Conservation (phyloP, 1,140 invertebrate genomes). For the Drosophila pectinifera region DNA sequence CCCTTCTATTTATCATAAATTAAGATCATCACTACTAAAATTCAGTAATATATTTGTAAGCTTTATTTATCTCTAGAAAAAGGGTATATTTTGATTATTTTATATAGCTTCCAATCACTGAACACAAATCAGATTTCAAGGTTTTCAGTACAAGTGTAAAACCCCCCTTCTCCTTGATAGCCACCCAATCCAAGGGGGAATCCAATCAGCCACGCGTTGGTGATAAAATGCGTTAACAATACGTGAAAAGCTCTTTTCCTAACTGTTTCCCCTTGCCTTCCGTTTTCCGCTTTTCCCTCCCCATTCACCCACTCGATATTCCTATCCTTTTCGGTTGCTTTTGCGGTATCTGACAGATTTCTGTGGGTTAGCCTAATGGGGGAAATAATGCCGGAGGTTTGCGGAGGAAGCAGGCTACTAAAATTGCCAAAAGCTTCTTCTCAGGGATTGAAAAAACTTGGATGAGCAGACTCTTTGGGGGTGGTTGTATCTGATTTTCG, state of each 20-base stretch:
- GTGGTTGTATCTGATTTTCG: slow-evolving; percentile 12
- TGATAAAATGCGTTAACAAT: slow-evolving; percentile 83
- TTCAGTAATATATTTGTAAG: no score
- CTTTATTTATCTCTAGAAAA: no score
- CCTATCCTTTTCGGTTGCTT: slow-evolving; percentile 42
- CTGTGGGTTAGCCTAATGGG: slow-evolving; percentile 64
- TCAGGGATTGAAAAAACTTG: slow-evolving; percentile 31
- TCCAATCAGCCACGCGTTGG: slow-evolving; percentile 82
- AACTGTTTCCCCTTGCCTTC: slow-evolving; percentile 59
- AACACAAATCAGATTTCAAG: not conserved
- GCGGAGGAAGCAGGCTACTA: slow-evolving; percentile 20
- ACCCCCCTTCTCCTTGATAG: not conserved
- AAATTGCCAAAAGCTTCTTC: slow-evolving; percentile 46
- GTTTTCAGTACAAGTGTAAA: not conserved
- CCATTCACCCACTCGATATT: not conserved
- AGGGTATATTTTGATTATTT: no score
- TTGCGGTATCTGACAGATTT: slow-evolving; percentile 82
- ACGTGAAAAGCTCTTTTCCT: slow-evolving; percentile 76
- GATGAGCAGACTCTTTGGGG: not conserved
- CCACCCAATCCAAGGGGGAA: slow-evolving; percentile 47
- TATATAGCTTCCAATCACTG: no score
- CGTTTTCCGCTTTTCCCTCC: slow-evolving; percentile 5
- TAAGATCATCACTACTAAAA: no score
- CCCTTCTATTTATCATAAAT: no score
- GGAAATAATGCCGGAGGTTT: slow-evolving; percentile 12